Base-by-base conservation (phyloP, 2,888 invertebrate genomes). In the Abrostola tripartita region DNA sequence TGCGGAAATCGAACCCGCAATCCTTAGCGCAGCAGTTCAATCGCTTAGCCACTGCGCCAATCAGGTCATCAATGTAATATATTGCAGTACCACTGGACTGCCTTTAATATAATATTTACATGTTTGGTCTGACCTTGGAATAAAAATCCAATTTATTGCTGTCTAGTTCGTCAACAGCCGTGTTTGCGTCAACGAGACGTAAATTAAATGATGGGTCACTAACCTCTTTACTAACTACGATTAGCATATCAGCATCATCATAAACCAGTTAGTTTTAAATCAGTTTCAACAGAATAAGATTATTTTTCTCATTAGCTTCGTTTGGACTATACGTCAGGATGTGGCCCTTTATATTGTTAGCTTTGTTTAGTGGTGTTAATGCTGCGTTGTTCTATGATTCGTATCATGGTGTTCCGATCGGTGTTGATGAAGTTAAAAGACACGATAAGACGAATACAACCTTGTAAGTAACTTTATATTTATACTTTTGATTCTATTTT, bases 381-480 rank as follows among this genome's bases (percentile, higher is more conserved):
- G 63, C 80, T 8, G 76, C 74, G 0, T 57, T 84, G 24, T 84
- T 72, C 58, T 87, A 85, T 55, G 90, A 90, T 49, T 80, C 89
- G 2, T 89, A 84, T 64, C 72, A 80, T 14, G 90, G 88, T 0
- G 81, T 74, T 0, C 76, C 78, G 5, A 81, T 90, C 11, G 73
- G 77, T 0, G 59, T 68, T 0, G 84, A 84, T 41, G 81, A 86
- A 59, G 68, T 85, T 4, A 85, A 84, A 56, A 66, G 73, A 1
- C 85, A 83, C 55, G 83, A 84, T n/a, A 85, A 84, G 54, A 63
- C 67, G 1, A 90, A 90, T 66, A 87, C 79, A 1, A 88, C 89
- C 56, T 90, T 89, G 90, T 90, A 73, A 88, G 90, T 88, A 60
- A 5, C 5, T 11, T 1, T 63, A 12, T 40, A 6, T 40, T 55